Evolutionary conservation across 2,113 vertebrate species (phyloP).

Genomic region (Columba janthina): DNA sequence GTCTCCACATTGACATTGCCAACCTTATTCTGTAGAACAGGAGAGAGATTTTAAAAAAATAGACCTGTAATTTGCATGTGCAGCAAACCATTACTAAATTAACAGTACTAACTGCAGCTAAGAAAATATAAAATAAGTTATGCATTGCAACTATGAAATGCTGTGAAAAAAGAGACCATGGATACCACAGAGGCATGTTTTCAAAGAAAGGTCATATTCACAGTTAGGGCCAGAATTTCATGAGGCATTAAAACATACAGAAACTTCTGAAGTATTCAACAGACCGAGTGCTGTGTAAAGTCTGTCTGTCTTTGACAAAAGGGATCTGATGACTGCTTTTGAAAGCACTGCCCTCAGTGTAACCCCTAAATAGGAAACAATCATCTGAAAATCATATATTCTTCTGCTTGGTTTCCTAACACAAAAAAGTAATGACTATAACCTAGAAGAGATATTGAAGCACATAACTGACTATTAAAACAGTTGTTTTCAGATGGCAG

Average conservation of each 20-base stretch:
- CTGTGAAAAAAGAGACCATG: neutral
- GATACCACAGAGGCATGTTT: neutral
- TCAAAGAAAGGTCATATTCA: neutral
- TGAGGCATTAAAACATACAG: neutral
- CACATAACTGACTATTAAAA: fast-evolving
- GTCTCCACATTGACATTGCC: neutral
- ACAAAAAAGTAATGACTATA: neutral
- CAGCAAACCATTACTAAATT: neutral
- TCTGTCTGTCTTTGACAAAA: neutral
- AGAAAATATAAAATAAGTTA: neutral
- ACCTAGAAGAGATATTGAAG: neutral
- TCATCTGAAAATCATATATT: neutral
- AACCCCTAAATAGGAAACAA: neutral
- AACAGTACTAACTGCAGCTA: neutral
- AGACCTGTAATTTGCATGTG: neutral
- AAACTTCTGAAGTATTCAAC: neutral
- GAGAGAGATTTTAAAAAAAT: neutral
- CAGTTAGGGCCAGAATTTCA: neutral
- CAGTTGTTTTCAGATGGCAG: neutral
- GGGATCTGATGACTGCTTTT: neutral
- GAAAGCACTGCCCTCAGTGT: neutral
- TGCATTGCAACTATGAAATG: neutral
- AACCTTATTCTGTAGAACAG: neutral
- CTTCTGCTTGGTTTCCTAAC: neutral
- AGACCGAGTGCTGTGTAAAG: fast-evolving